A percentile compares a stretch with the other conserved stretches of the same genome.
Evolutionary conservation across 1,140 invertebrate species (phyloP).

Genomic region (Drosophila prosaltans): DNA sequence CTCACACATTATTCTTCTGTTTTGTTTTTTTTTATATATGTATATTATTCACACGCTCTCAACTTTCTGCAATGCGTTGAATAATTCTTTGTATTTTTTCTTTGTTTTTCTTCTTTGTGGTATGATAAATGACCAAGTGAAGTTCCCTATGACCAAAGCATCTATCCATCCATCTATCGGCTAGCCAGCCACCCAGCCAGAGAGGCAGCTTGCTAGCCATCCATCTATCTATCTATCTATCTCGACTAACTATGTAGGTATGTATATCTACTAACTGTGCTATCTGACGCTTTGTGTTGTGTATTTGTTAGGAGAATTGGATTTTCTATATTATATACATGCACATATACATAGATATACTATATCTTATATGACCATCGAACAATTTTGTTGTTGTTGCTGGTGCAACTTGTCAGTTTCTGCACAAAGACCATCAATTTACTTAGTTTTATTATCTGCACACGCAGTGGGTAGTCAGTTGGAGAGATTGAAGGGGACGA

Average conservation of each 20-base stretch:
- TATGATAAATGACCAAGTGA: constrained; percentile 66
- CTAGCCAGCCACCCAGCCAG: constrained; percentile 15
- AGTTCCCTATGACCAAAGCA: constrained; percentile 41
- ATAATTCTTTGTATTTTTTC: constrained; percentile 5
- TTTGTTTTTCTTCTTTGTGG: constrained; percentile 28
- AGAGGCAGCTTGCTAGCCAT: background rate
- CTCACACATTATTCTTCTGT: constrained; percentile 10
- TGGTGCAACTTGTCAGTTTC: constrained; percentile 75
- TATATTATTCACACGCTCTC: constrained; percentile 18
- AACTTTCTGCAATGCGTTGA: constrained; percentile 21
- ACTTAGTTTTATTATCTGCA: constrained; percentile 81
- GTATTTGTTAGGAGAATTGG: constrained; percentile 46
- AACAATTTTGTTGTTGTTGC: constrained; percentile 42
- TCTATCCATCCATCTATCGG: constrained; percentile 1
- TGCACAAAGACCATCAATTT: constrained; percentile 80
- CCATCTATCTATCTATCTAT: constrained; percentile 27
- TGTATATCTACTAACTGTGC: constrained; percentile 38
- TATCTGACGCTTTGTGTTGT: constrained; percentile 41
- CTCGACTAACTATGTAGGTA: constrained; percentile 39
- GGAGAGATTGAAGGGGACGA: background rate
- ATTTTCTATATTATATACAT: constrained; percentile 37
- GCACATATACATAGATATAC: background rate
- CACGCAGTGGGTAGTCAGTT: constrained; percentile 61
- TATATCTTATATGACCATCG: constrained; percentile 66
- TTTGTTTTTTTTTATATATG: background rate